Evolutionary conservation across 1,140 invertebrate genomes (phyloP), one percentile per base, ranked within the genome.

Genomic region (Brachionus paranguensis): DNA sequence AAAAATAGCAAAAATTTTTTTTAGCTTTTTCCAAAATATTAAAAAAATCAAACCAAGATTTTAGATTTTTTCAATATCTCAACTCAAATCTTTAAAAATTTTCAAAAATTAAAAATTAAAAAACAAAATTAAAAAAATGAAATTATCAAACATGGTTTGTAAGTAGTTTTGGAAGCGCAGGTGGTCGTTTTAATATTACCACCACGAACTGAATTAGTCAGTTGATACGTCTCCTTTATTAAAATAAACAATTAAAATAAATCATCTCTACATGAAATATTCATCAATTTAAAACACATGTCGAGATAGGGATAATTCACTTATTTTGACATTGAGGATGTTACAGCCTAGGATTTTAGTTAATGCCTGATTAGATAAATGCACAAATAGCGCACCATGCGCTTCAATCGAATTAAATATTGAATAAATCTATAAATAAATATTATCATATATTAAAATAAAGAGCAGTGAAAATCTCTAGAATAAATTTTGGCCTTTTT

Each of bases 201-300:
- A 37, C 33, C 6, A 37, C 33, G 5, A 37, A 53, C 47, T 53
- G 17, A n/a, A 53, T 53, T 53, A 53, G 47, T 53, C 47, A 53
- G 47, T 60, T 20, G 7, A 60, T 7, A 20, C n/a, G 53, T 60
- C 53, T 60, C 53, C 10, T 27, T 60, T 60, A 53, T 33, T 14
- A 68, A 33, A 68, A 33, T 68, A 68, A 68, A 68, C 65, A 68
- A 33, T 41, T 11, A 41, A 72, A 72, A 72, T 41, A 14, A 72
- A 72, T 72, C 68, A 72, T 8, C 68, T 72, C 68, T 43, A 72
- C 37, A 43, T 72, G 68, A 72, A 43, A 17, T 29, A 10, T 24
- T 65, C n/a, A 3, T 11, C 20, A 41, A 70, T 70, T 37, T 37
- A 70, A 70, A 70, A 72, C 68, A 72, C 68, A 72, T 72, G 68